These are phyloP conservation scores for Typhlichthys eigenmanni DNA, from an alignment of 2,797 vertebrate genomes.

Conservation along the genomic window DNA sequence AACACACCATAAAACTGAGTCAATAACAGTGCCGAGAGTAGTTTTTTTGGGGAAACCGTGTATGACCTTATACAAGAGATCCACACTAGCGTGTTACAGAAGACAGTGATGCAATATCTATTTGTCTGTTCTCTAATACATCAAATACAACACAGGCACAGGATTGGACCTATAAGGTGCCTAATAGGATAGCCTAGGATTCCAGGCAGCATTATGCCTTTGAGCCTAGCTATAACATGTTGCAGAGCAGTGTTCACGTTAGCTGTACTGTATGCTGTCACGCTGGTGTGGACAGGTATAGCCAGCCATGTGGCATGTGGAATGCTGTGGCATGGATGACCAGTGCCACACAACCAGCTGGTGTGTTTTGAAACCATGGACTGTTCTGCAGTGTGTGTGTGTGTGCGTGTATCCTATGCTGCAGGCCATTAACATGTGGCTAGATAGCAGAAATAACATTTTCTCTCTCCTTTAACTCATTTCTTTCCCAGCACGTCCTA, in stretches of 20 bases:
- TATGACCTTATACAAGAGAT: background rate
- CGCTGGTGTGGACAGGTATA: background rate
- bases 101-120: background rate
- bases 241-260: background rate
- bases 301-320: background rate
- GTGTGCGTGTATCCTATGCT: background rate
- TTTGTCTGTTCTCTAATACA: background rate
- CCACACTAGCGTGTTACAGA: conserved; percentile 1
- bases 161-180: too few relatives aligned
- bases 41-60: background rate
- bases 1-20: background rate
- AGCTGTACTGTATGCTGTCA: background rate
- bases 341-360: background rate
- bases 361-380: background rate
- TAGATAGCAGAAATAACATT: background rate
- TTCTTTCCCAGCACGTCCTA: conserved; percentile 47
- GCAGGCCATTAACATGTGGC: background rate
- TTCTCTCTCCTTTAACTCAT: conserved; percentile 7
- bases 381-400: background rate
- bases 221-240: background rate
- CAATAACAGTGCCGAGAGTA: conserved; percentile 1
- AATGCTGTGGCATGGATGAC: background rate
- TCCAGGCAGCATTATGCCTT: background rate
- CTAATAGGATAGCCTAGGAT: too few relatives aligned
- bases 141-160: too few relatives aligned